Base-by-base conservation (phyloP, 2,113 vertebrate genomes). In the Natator depressus region DNA sequence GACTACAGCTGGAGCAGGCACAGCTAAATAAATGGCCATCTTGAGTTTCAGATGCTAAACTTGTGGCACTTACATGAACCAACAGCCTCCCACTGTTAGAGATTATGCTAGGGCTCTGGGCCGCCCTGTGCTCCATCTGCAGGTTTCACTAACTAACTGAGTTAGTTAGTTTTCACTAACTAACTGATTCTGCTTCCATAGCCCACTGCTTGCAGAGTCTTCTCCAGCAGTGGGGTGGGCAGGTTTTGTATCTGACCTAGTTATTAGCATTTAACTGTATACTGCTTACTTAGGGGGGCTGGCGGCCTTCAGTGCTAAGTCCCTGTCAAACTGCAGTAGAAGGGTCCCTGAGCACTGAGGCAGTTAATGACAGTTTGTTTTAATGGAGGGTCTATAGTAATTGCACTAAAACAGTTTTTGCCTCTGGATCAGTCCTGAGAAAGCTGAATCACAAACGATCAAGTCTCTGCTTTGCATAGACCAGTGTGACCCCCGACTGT, bases 401-500 rank as follows among this genome's bases (percentile, higher is more conserved):
- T 38, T 54, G 27, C 46, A 90, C 49, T 83, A 65, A 50, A 57
- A 80, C 55, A 96, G 38, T 22, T 75, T 72, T 88, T 83, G 57
- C 42, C 25, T 27, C 75, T 27, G 46, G 47, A 25, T 47, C 38
- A 16, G 25, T 22, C 75, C 25, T 47, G 13, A 78, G 75, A 25
- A 47, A 78, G 38, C 11, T 89, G 93, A 96, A 92, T 51, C 29
- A 46, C 72, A 57, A 42, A 59, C 5, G 1, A 65, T 79, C 47
- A 80, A 89, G 69, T 53, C 72, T 72, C 91, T 92, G 93, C 84
- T 92, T 88, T 93, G 13, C 11, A 25, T 81, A 80, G 93, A 38
- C 29, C 54, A 20, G 35, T 46, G 83, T 96, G 92, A 93, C 47
- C 91, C 85, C 85, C 57, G 49, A 88, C 89, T 89, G 72, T 89